phyloP scores from a whole-genome alignment of 2,113 vertebrate genomes.

The Antigone vipio region DNA sequence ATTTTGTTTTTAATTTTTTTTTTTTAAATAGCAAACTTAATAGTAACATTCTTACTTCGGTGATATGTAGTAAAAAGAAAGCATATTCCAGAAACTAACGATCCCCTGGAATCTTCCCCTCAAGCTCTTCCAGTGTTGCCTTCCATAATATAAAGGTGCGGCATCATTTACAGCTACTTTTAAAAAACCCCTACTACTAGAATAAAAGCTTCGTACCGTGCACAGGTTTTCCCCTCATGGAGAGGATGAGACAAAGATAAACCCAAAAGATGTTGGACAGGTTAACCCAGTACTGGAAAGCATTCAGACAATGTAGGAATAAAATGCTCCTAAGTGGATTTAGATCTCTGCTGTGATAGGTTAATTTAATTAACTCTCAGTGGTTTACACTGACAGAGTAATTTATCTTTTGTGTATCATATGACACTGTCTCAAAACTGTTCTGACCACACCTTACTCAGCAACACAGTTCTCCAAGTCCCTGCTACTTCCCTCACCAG shows the following conservation, averaged over 20 bases:
- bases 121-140: not conserved
- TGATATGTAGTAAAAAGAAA: not conserved
- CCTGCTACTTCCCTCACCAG: not conserved
- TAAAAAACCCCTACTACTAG: not conserved
- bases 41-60: not conserved
- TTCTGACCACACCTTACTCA: not conserved
- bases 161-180: not conserved
- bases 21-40: not conserved
- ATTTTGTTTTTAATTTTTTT: not conserved
- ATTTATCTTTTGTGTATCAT: not conserved
- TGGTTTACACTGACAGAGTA: not conserved
- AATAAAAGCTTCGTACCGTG: not conserved
- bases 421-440: not conserved
- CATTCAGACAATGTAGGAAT: not conserved
- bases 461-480: not conserved
- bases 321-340: not conserved
- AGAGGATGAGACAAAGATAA: not conserved
- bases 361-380: not conserved
- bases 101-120: not conserved
- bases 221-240: not conserved
- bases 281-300: not conserved
- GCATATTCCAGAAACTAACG: not conserved
- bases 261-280: not conserved
- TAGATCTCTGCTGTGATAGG: not conserved
- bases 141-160: not conserved